Evolutionary conservation across 2,113 vertebrate species (phyloP).

Genomic region (Ciconia stormi): DNA sequence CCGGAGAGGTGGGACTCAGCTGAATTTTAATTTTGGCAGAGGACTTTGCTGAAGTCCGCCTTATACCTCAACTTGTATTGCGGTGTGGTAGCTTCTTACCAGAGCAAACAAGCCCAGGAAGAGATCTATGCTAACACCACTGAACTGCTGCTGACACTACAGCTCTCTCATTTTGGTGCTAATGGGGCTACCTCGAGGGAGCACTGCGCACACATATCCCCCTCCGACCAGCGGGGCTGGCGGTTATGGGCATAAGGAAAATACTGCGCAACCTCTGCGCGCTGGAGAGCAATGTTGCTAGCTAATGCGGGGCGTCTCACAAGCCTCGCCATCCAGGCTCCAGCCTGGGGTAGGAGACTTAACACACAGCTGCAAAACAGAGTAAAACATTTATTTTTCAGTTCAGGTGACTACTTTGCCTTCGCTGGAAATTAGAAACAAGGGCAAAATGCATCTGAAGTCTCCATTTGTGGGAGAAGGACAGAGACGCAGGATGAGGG

Average conservation of each 20-base stretch:
- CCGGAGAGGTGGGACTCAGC: neutral
- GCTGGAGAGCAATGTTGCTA: neutral
- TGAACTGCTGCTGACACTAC: neutral
- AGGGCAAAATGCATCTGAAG: neutral
- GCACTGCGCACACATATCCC: neutral
- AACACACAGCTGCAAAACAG: neutral
- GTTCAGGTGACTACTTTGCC: neutral
- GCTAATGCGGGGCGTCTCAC: neutral
- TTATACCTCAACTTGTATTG: neutral
- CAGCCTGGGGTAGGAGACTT: neutral
- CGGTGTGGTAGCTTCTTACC: neutral
- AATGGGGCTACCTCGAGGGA: neutral
- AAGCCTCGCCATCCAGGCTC: neutral
- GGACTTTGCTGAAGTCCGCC: neutral
- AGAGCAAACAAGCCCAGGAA: neutral
- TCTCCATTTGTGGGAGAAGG: neutral
- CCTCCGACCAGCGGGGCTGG: neutral
- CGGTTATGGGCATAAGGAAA: neutral
- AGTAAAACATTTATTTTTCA: neutral
- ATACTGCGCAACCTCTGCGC: accelerated
- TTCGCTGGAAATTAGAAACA: neutral
- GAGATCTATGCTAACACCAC: neutral
- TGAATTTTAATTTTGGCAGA: conserved; percentile 34
- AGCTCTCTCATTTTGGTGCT: neutral
- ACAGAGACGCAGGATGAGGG: neutral